Evolutionary conservation across 2,113 vertebrate species (phyloP).

Genomic region (Paedocypris sp.): DNA sequence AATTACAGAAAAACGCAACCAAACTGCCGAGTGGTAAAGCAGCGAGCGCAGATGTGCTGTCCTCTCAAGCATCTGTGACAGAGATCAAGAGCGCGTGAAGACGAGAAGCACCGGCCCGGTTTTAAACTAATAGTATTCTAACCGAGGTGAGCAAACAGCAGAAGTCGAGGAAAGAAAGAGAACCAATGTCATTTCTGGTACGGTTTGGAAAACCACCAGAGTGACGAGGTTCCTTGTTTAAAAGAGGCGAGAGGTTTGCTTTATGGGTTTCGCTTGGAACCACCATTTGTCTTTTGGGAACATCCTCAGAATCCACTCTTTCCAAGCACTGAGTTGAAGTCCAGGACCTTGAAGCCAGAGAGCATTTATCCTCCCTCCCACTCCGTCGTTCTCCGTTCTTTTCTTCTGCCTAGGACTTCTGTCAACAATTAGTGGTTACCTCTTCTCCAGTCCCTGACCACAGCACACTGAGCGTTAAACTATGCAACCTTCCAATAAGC

Average conservation of each 20-base stretch:
- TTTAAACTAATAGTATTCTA: constrained; percentile 38
- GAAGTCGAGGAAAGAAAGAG: constrained; percentile 35
- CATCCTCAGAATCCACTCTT: constrained; percentile 42
- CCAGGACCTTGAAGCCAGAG: constrained; percentile 38
- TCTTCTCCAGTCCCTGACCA: constrained; percentile 56
- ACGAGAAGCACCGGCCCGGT: constrained; percentile 17
- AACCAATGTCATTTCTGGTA: constrained; percentile 21
- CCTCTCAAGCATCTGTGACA: constrained; percentile 50
- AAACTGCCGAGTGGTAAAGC: constrained; percentile 10
- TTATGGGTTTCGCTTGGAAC: constrained; percentile 36
- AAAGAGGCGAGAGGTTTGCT: constrained; percentile 39
- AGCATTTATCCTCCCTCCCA: constrained; percentile 43
- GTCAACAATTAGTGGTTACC: constrained; percentile 63
- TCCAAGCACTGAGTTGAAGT: constrained; percentile 38
- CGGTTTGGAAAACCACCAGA: constrained; percentile 56
- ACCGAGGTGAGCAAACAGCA: constrained; percentile 49
- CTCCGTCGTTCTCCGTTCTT: constrained; percentile 27
- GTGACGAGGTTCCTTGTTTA: constrained; percentile 52
- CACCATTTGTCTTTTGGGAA: constrained; percentile 48
- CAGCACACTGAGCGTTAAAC: constrained; percentile 42
- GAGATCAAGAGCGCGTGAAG: constrained; percentile 54
- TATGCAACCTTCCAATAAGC: constrained; percentile 30
- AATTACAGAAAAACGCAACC: constrained; percentile 41
- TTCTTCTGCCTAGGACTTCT: constrained; percentile 53
- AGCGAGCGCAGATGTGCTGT: constrained; percentile 44